Evolutionary conservation across 37 sponge, comb jelly and placozoan genomes (phyloP), one percentile per base, ranked within the genome.

Genomic region (Aphrocallistes beatrix): DNA sequence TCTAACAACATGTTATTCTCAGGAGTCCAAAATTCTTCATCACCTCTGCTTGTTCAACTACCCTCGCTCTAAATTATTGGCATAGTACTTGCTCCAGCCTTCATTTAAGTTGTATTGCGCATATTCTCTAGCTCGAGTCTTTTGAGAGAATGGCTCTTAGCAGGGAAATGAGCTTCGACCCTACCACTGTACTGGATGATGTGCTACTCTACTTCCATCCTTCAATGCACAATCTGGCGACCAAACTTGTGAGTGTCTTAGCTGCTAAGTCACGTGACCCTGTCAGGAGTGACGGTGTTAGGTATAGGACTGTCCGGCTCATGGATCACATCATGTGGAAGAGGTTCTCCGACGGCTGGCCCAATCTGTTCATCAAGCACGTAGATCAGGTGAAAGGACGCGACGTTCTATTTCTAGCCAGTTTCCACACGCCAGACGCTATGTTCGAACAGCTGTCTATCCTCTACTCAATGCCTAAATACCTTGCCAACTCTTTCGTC

Each of bases 401-500:
- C 88, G 96, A 95, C 86, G 96, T 95, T 34, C 90, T 95, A 23
- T 86, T 95, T 38, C 39, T 95, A 16, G 96, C 90, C 47, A 93
- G 92, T 50, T 88, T 95, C 37, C 88, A 95, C 60, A 50, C 86
- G 3, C 96, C 93, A 9, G 83, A 86, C 0, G 47, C 81, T 0
- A 89, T 95, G 36, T 95, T 95, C 90, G 96, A 95, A 48, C 93
- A 95, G 90, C 88, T 95, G 23, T 91, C 96, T 36, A 82, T 95
- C 39, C 86, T 95, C 50, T 95, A 95, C 91, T 36, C 90, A 36
- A 86, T 95, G 0, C 96, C 96, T 51, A 92, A 90, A 86, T 95
- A 95, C 84, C 88, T 95, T 0, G 87, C 91, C 36, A 82, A 91
- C 13, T 95, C 96, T 37, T 93, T 95, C 83, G 51, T 90, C 30